phyloP scores from a whole-genome alignment of 2,888 invertebrate species.

The Ennomos fuscantarius region DNA sequence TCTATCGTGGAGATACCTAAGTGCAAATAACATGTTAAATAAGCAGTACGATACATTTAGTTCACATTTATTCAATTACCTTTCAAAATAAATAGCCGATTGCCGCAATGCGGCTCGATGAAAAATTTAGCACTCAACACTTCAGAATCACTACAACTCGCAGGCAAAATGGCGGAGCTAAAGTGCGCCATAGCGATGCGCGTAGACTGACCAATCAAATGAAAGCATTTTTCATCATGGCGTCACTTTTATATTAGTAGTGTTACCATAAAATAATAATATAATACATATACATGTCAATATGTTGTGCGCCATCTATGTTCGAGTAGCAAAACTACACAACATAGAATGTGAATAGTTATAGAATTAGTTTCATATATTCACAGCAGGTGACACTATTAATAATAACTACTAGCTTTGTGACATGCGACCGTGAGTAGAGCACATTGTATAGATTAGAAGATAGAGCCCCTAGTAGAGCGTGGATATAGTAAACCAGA shows the following conservation, averaged over 20 bases:
- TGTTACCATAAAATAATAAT: conserved; percentile 59
- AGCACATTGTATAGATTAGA: too few relatives aligned
- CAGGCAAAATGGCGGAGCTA: conserved; percentile 72
- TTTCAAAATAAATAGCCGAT: conserved; percentile 54
- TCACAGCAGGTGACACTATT: conserved; percentile 39
- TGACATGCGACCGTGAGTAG: too few relatives aligned
- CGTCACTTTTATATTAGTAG: conserved; percentile 62
- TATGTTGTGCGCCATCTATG: conserved; percentile 44
- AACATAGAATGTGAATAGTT: background rate
- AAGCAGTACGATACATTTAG: conserved; percentile 4
- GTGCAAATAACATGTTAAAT: conserved; percentile 71
- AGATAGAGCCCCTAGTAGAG: too few relatives aligned
- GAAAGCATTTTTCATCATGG: conserved; percentile 60
- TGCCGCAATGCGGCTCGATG: conserved; percentile 75
- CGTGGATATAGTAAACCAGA: too few relatives aligned
- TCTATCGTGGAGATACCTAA: conserved; percentile 86
- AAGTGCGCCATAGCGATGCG: conserved; percentile 49
- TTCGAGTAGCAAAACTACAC: conserved; percentile 36
- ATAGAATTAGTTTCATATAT: background rate
- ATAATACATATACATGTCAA: too few relatives aligned
- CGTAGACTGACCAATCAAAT: conserved; percentile 73
- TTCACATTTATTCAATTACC: conserved; percentile 53
- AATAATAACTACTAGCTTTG: background rate
- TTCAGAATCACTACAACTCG: conserved; percentile 36
- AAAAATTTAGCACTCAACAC: conserved; percentile 35